Base-by-base conservation (phyloP, 2,888 invertebrate genomes). In the Phortica okadai region DNA sequence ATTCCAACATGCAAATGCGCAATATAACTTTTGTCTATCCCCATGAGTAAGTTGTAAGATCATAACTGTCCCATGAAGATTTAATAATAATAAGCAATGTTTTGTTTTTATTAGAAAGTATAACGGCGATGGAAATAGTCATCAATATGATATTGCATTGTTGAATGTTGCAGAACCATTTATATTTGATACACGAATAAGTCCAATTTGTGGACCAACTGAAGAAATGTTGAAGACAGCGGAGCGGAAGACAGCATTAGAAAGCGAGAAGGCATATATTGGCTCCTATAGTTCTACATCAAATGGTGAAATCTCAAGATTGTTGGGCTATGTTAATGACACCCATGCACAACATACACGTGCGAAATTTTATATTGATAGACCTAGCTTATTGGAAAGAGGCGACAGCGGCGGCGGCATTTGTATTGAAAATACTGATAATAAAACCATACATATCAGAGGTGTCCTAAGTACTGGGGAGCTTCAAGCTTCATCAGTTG, bases 391-490 rank as follows among this genome's bases (percentile, higher is more conserved):
- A 5, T 2, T 5, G 33, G 33, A 45, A 16, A n/a, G 1, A 4
- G 69, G 69, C 11, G 69, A 69, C 14, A 69, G 69, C 16, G 69
- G 69, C 44, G 16, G 69, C 21, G 45, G 69, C 6, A 33, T 69
- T 7, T 69, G n/a, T 4, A 45, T 44, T 1, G 44, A 16, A 16
- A 1, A 6, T 10, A 33, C 4, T 33, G 4, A 33, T 33, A 45
- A 44, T 14, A 45, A 45, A 8, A 44, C 8, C 4, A 42, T 16
- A 4, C 16, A 44, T 69, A 16, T 69, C 6, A 11, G n/a, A 16
- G 69, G 44, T 0, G 16, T 69, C n/a, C 2, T 69, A 7, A 69
- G 69, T 16, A 3, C 3, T 44, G 69, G 44, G 0, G 44, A 69
- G n/a, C 44, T 10, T 8, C 0, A 3, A 6, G 33, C 4, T 33